These are phyloP conservation scores for Papilio aristodemus DNA, from an alignment of 1,140 invertebrate genomes.

Conservation along the genomic window DNA sequence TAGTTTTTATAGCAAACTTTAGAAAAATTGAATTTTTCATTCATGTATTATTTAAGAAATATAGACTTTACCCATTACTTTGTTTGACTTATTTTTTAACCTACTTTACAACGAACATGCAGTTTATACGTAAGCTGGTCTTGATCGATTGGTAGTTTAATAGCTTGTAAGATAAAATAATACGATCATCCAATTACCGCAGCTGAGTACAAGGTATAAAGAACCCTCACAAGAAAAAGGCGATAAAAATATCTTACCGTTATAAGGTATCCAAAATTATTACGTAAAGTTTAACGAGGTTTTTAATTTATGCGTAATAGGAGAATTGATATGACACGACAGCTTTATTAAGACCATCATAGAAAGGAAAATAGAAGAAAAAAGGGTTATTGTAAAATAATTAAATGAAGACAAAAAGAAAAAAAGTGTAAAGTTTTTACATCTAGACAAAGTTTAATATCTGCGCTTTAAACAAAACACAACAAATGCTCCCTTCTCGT, in stretches of 20 bases:
- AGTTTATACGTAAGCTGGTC: not conserved
- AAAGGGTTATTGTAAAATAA: too few relatives aligned
- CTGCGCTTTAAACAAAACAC: not conserved
- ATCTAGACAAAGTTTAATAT: not conserved
- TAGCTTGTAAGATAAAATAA: conserved; percentile 17
- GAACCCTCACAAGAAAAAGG: conserved; percentile 14
- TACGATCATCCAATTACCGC: conserved; percentile 1
- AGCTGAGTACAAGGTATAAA: not conserved
- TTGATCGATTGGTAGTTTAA: not conserved
- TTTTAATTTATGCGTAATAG: not conserved
- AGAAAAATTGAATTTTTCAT: too few relatives aligned
- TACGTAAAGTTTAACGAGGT: not conserved
- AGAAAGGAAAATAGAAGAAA: too few relatives aligned
- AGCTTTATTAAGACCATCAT: too few relatives aligned
- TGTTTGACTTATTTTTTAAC: not conserved
- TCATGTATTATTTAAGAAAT: not conserved
- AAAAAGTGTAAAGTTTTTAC: not conserved
- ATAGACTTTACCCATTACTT: not conserved
- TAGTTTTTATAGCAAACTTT: too few relatives aligned
- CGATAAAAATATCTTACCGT: conserved; percentile 13
- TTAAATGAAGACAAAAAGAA: too few relatives aligned
- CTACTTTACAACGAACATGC: not conserved
- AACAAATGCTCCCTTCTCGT: conserved; percentile 16
- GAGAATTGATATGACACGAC: too few relatives aligned
- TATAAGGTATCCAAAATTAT: conserved; percentile 5